A percentile compares a stretch with the other conserved stretches of the same genome.
phyloP scores from a whole-genome alignment of 2,797 vertebrate genomes.

The Semaprochilodus insignis region DNA sequence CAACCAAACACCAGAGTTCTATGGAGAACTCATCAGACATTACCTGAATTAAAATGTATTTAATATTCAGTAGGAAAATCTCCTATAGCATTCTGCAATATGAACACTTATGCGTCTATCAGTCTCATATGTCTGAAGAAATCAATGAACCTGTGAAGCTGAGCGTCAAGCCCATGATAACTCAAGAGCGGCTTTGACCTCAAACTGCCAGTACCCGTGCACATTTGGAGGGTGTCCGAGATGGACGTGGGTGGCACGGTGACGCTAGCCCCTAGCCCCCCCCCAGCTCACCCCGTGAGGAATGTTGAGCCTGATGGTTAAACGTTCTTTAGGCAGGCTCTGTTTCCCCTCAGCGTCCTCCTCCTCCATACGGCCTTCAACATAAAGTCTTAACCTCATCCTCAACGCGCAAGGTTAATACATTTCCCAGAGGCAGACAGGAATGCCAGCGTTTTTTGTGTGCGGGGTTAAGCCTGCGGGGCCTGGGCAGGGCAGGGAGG shows the following conservation, averaged over 20 bases:
- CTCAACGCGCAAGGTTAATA: conserved; percentile 47
- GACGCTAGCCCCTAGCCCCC: conserved; percentile 10
- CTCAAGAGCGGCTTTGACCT: conserved; percentile 39
- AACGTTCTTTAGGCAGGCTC: conserved; percentile 47
- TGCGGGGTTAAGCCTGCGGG: conserved; percentile 45
- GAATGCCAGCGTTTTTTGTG: conserved; percentile 33
- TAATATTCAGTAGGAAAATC: not conserved
- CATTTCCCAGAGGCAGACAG: conserved; percentile 32
- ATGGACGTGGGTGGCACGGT: conserved; percentile 19
- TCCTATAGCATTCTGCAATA: not conserved
- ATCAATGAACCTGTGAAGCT: not conserved
- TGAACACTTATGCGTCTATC: not conserved
- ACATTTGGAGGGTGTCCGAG: conserved; percentile 35
- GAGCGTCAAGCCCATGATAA: conserved; percentile 32
- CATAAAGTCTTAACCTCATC: conserved; percentile 45
- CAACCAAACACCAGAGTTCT: not conserved
- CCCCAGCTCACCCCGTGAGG: conserved; percentile 17
- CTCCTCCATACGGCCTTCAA: conserved; percentile 36
- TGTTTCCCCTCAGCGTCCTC: conserved; percentile 30
- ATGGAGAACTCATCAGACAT: not conserved
- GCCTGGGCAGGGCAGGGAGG: conserved; percentile 39
- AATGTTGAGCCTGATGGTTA: conserved; percentile 54
- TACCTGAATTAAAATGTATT: not conserved
- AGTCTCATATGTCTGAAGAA: not conserved
- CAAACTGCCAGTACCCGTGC: conserved; percentile 19